Conservation (phyloP, 2,888 invertebrate species). For the Anticlea derivata region DNA sequence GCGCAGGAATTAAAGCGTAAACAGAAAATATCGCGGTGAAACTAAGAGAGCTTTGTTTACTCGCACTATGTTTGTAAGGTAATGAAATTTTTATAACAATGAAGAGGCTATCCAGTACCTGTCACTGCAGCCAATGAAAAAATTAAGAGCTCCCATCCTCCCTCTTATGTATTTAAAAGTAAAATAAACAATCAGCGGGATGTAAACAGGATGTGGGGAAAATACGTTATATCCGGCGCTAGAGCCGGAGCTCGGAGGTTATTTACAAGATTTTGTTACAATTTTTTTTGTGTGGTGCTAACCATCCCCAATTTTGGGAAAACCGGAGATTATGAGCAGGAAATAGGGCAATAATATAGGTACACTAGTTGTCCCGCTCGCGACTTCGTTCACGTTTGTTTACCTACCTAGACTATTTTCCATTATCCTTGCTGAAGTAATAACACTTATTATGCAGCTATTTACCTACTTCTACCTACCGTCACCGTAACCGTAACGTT, state of each 20-base stretch:
- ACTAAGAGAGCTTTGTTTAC: slow-evolving; percentile 44
- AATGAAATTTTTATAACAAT: slow-evolving; percentile 40
- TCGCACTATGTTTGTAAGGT: slow-evolving; percentile 33
- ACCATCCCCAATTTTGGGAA: too few relatives aligned
- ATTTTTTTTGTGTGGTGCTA: neutral
- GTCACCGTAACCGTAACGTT: too few relatives aligned
- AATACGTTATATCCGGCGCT: slow-evolving; percentile 37
- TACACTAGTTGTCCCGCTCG: too few relatives aligned
- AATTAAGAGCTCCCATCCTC: slow-evolving; percentile 32
- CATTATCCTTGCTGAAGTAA: too few relatives aligned
- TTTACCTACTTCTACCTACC: too few relatives aligned
- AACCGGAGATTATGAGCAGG: too few relatives aligned
- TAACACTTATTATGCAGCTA: too few relatives aligned
- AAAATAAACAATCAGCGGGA: slow-evolving; percentile 33
- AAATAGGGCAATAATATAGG: too few relatives aligned
- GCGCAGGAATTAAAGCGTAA: slow-evolving; percentile 64
- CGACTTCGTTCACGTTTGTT: too few relatives aligned
- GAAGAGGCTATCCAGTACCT: slow-evolving; percentile 35
- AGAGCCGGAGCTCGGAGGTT: slow-evolving; percentile 11
- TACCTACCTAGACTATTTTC: too few relatives aligned
- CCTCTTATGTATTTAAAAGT: slow-evolving; percentile 34
- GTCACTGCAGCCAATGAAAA: slow-evolving; percentile 29
- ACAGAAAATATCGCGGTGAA: slow-evolving; percentile 54
- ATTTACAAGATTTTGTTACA: slow-evolving; percentile 4
- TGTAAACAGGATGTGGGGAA: slow-evolving; percentile 37